Conservation (phyloP, 2,888 invertebrate species). For the Rapana venosa region DNA sequence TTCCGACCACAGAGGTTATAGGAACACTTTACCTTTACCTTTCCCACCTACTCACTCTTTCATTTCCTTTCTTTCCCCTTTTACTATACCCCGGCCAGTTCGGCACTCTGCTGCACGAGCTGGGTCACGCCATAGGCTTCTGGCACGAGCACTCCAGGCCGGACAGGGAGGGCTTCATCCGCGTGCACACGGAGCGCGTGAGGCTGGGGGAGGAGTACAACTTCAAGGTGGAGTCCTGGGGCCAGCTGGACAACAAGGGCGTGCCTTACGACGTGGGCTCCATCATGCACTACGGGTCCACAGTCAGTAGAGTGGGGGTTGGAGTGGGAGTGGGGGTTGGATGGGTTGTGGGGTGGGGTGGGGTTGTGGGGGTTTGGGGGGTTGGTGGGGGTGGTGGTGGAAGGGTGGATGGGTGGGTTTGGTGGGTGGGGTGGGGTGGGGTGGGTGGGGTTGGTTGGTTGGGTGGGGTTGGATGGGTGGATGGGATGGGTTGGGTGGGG, state of each 20-base stretch:
- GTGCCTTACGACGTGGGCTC: conserved; percentile 75
- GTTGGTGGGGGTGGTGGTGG: background rate
- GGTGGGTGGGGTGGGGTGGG: background rate
- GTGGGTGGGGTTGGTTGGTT: too few relatives aligned
- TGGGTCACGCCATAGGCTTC: conserved; percentile 75
- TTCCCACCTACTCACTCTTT: too few relatives aligned
- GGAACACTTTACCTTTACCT: too few relatives aligned
- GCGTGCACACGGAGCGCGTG: conserved; percentile 64
- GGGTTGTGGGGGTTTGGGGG: too few relatives aligned
- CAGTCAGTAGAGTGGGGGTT: conserved; percentile 57
- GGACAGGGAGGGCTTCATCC: conserved; percentile 69
- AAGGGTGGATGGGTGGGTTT: background rate
- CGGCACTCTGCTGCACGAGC: conserved; percentile 73
- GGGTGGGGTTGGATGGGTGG: background rate
- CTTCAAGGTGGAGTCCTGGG: conserved; percentile 69
- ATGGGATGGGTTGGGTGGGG: background rate
- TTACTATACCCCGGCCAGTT: conserved; percentile 61
- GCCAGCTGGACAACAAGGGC: conserved; percentile 66
- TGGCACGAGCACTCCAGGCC: conserved; percentile 77
- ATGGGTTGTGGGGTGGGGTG: too few relatives aligned
- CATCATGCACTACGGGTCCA: conserved; percentile 75
- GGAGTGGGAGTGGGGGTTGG: too few relatives aligned
- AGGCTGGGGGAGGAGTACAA: conserved; percentile 69
- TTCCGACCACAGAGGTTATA: too few relatives aligned
- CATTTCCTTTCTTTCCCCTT: too few relatives aligned